phyloP scores from a whole-genome alignment of 2,888 invertebrate species.

The Lumbricus terrestris region DNA sequence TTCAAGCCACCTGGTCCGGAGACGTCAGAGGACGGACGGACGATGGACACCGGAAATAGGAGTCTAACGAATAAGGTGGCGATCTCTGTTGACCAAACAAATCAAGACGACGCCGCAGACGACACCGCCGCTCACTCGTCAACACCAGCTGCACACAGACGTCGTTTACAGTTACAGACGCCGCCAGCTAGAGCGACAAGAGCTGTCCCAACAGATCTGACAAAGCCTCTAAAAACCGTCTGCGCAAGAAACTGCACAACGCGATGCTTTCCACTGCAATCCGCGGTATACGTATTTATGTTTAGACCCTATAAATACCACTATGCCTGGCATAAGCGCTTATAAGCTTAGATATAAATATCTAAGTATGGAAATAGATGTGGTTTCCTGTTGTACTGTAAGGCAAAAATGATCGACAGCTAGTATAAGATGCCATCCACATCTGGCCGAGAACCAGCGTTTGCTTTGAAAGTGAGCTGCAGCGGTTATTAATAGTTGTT shows the following conservation, averaged over 20 bases:
- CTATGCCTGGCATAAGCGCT: no score
- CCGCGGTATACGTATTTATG: not conserved
- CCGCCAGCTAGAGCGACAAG: not conserved
- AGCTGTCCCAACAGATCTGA: not conserved
- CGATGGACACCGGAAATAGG: not conserved
- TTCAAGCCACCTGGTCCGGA: constrained; percentile 14
- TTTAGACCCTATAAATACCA: not conserved
- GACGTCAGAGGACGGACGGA: not conserved
- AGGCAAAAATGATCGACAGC: not conserved
- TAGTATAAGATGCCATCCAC: no score
- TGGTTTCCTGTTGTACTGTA: not conserved
- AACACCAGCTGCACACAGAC: not conserved
- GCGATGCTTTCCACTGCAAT: not conserved
- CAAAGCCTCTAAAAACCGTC: not conserved
- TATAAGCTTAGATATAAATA: no score
- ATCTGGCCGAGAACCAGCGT: no score
- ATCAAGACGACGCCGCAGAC: constrained; percentile 3
- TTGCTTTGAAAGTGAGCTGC: no score
- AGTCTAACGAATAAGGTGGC: not conserved
- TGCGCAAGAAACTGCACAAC: not conserved
- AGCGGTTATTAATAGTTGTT: no score
- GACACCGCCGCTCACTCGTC: no score
- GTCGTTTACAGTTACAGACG: not conserved
- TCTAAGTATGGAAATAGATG: not conserved
- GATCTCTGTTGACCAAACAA: not conserved